Percentiles rank a stretch among this genome's conserved stretches.
phyloP scores from a whole-genome alignment of 1,140 invertebrate genomes.

The Neelides sp. region DNA sequence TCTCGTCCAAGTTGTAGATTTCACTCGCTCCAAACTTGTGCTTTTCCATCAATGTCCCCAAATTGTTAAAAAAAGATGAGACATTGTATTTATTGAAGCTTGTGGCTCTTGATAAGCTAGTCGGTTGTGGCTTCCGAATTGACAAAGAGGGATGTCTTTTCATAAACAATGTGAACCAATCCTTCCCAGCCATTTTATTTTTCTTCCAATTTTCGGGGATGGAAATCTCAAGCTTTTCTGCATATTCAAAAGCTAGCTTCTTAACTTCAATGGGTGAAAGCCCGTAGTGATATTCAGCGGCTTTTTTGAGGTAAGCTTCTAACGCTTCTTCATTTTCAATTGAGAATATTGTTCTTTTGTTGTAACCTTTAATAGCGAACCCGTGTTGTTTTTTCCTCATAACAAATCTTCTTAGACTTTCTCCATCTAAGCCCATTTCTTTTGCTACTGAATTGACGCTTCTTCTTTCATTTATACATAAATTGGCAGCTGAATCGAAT shows the following conservation, averaged over 20 bases:
- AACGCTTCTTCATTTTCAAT: conserved; percentile 20
- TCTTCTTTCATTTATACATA: too few relatives aligned
- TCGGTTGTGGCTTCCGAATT: conserved; percentile 36
- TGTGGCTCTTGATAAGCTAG: conserved; percentile 38
- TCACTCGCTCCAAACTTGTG: conserved; percentile 34
- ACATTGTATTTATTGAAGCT: conserved; percentile 41
- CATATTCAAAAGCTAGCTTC: conserved; percentile 36
- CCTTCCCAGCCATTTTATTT: conserved; percentile 35
- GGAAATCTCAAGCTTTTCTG: conserved; percentile 32
- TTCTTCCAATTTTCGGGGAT: conserved; percentile 33
- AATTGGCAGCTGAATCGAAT: too few relatives aligned
- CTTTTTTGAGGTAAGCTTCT: conserved; percentile 32
- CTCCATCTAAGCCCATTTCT: too few relatives aligned
- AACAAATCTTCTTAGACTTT: too few relatives aligned
- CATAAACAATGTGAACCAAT: conserved; percentile 40
- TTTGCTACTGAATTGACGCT: too few relatives aligned
- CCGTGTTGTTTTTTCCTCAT: too few relatives aligned
- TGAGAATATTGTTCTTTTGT: too few relatives aligned
- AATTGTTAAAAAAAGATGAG: conserved; percentile 35
- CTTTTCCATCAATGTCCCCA: conserved; percentile 33
- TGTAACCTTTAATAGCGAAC: too few relatives aligned
- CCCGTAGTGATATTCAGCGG: conserved; percentile 35
- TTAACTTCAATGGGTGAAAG: conserved; percentile 34
- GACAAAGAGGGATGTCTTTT: conserved; percentile 37
- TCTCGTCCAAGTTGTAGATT: conserved; percentile 41